phyloP scores from a whole-genome alignment of 1,140 invertebrate species.

The Sarcophaga peregrina region DNA sequence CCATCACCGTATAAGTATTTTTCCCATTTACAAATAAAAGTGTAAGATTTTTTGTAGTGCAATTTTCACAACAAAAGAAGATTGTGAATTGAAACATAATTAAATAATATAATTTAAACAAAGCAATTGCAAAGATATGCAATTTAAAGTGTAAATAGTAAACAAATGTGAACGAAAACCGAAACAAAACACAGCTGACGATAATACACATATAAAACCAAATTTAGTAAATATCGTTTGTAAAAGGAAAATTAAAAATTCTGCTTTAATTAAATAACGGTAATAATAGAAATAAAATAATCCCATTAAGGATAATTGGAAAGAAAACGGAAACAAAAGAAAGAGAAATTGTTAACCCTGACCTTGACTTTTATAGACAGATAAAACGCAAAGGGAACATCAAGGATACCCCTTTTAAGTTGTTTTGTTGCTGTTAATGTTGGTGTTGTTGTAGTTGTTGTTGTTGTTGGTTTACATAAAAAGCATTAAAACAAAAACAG shows the following conservation, averaged over 20 bases:
- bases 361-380: slow-evolving; percentile 10
- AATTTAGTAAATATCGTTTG: too few species aligned
- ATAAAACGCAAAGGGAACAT: background rate
- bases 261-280: background rate
- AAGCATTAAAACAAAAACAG: background rate
- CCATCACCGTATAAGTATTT: background rate
- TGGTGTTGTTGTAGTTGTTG: background rate
- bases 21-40: background rate
- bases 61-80: background rate
- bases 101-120: too few species aligned
- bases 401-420: background rate
- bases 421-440: too few species aligned
- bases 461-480: background rate
- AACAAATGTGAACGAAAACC: background rate
- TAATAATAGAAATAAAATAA: background rate
- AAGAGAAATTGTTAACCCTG: slow-evolving; percentile 5
- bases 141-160: background rate
- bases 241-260: background rate
- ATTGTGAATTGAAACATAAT: too few species aligned
- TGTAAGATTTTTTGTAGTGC: background rate
- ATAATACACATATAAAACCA: background rate
- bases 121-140: background rate
- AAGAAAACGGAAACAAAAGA: background rate
- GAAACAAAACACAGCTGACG: background rate
- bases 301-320: slow-evolving; percentile 3